phyloP scores from a whole-genome alignment of 2,888 invertebrate genomes.

The Galeruca laticollis region DNA sequence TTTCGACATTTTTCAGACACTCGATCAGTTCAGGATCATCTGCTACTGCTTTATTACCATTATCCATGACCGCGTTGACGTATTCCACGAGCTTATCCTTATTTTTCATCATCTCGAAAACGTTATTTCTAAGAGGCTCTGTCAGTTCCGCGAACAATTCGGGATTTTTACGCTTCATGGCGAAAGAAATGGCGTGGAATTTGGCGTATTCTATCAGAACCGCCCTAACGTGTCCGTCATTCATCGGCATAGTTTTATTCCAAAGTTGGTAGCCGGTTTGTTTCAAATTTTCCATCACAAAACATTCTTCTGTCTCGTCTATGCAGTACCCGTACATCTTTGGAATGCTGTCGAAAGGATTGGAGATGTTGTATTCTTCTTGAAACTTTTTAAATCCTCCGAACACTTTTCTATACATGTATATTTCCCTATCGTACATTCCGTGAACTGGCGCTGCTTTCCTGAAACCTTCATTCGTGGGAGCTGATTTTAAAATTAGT shows the following conservation, averaged over 20 bases:
- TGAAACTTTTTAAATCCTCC: slow-evolving; percentile 47
- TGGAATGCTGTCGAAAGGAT: slow-evolving; percentile 27
- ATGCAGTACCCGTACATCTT: slow-evolving; percentile 39
- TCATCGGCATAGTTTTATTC: slow-evolving; percentile 53
- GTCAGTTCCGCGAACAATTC: slow-evolving; percentile 47
- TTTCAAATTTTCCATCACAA: slow-evolving; percentile 57
- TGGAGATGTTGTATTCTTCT: slow-evolving; percentile 36
- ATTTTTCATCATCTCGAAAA: too few relatives aligned
- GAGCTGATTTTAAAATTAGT: slow-evolving; percentile 56
- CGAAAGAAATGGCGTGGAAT: slow-evolving; percentile 58
- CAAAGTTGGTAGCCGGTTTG: slow-evolving; percentile 51
- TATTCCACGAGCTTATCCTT: too few relatives aligned
- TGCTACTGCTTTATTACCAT: too few relatives aligned
- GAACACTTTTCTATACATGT: slow-evolving; percentile 55
- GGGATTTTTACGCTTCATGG: slow-evolving; percentile 53
- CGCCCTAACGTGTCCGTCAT: slow-evolving; percentile 53
- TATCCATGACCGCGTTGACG: too few relatives aligned
- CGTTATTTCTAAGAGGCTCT: slow-evolving; percentile 15
- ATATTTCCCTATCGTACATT: slow-evolving; percentile 54
- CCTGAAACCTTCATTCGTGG: slow-evolving; percentile 46
- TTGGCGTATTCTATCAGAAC: slow-evolving; percentile 57
- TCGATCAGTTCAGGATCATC: too few relatives aligned
- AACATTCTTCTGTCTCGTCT: slow-evolving; percentile 40
- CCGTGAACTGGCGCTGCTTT: slow-evolving; percentile 46
- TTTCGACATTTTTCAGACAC: too few relatives aligned